Conservation (phyloP, 2,113 vertebrate species). For the Anoura caudifer region DNA sequence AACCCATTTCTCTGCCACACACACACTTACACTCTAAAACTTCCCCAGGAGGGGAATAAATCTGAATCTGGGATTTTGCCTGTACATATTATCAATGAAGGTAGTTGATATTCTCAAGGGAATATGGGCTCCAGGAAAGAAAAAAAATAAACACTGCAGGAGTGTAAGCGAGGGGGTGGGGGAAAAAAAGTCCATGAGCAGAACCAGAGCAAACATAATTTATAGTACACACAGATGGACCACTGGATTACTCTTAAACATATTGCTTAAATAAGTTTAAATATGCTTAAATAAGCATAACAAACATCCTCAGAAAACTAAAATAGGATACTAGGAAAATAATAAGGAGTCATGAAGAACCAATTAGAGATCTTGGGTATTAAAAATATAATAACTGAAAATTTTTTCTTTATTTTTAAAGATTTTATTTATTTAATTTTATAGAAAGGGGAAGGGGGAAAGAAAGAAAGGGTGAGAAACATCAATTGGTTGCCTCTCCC, state of each 20-base stretch:
- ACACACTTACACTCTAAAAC: neutral
- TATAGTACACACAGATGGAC: neutral
- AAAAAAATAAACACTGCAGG: neutral
- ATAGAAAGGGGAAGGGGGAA: no score
- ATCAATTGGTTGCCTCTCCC: no score
- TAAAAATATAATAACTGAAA: neutral
- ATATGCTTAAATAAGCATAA: constrained; percentile 12
- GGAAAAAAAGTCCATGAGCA: neutral
- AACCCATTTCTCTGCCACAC: neutral
- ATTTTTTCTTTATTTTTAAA: no score
- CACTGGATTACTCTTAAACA: no score
- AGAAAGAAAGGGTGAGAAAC: no score
- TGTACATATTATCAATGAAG: neutral
- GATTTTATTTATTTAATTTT: neutral
- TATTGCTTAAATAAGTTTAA: constrained; percentile 22
- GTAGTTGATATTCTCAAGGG: neutral
- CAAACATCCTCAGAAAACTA: neutral
- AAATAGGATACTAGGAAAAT: neutral
- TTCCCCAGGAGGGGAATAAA: neutral
- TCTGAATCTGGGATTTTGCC: neutral
- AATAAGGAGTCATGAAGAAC: neutral
- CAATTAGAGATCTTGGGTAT: neutral
- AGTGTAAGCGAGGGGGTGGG: neutral
- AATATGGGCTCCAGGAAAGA: neutral
- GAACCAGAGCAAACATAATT: neutral